Base-by-base conservation (phyloP, 2,888 invertebrate genomes). In the Eurytoma californica region DNA sequence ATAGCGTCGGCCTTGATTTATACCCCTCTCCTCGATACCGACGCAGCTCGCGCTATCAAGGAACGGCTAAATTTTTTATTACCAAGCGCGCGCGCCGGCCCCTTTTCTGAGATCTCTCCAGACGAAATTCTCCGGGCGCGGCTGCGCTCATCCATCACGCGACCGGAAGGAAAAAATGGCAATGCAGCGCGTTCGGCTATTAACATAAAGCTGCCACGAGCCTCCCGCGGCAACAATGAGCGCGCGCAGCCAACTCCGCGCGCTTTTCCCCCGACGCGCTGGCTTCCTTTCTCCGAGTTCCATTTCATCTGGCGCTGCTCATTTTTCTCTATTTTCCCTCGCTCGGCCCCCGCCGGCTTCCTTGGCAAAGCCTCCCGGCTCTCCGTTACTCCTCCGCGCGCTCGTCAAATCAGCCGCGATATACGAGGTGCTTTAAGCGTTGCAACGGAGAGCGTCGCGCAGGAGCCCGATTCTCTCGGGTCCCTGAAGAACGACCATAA, bases 1-100 rank as follows among this genome's bases (percentile, higher is more conserved):
- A 39, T 39, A 53, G 65, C 20, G 49, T 81, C 78, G 68, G 77
- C 74, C 80, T 84, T 87, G 87, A 87, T 88, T 87, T 86, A 88
- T 87, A 84, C 85, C 83, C 80, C 85, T 85, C 83, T 73, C 53
- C 14, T 20, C 57, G 63, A 18, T 18, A 18, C 24, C 20, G 18
- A 61, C 16, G 20, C 18, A 82, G 84, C 84, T 85, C 84, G 84
- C 86, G 85, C 84, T 86, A 84, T 85, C 83, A 82, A 70, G 53
- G 51, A 67, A 9, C 39, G 39, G 39, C 39, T 39, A 39, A 39
- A 39, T 39, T 39, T 39, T 39, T 39, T 39, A 39, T 39, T 39
- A 39, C 39, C 39, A 9, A 39, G 9, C 9, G 39, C 39, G 39
- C 39, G 39, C 5, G 39, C 9, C 24, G 24, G 39, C 39, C 9